Percentiles rank a stretch among this genome's conserved stretches.
These are phyloP conservation scores for Epsilonema sp. DNA, from an alignment of 2,888 invertebrate genomes.

Conservation along the genomic window DNA sequence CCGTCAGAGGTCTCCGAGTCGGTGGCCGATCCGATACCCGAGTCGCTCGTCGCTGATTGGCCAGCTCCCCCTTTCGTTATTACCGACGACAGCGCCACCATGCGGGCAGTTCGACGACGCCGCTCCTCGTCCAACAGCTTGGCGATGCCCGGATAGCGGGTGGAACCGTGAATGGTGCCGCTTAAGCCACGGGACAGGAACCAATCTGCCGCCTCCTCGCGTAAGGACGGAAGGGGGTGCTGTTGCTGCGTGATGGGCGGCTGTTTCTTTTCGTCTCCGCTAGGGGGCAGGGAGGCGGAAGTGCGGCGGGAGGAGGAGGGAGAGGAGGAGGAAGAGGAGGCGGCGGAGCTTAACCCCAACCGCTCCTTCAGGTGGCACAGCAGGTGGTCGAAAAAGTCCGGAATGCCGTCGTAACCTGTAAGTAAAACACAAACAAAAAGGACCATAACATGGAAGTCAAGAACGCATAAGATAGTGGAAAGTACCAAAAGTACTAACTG, in stretches of 20 bases:
- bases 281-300: too few species aligned
- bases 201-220: background rate
- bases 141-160: too few species aligned
- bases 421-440: too few species aligned
- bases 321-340: background rate
- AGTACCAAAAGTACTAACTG: too few species aligned
- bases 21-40: background rate
- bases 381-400: slow-evolving; percentile 8
- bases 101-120: background rate
- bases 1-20: background rate
- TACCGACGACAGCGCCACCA: too few species aligned
- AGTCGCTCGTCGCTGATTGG: background rate
- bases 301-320: background rate
- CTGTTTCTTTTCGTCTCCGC: too few species aligned
- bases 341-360: background rate
- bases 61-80: background rate
- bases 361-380: background rate
- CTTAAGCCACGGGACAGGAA: too few species aligned
- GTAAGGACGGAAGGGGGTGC: too few species aligned
- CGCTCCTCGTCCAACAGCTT: background rate
- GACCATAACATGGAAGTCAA: too few species aligned
- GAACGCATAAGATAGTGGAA: too few species aligned
- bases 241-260: too few species aligned
- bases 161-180: too few species aligned
- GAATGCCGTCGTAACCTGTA: slow-evolving; percentile 12